Conservation (phyloP, 1,140 invertebrate genomes). For the Spodoptera litura region DNA sequence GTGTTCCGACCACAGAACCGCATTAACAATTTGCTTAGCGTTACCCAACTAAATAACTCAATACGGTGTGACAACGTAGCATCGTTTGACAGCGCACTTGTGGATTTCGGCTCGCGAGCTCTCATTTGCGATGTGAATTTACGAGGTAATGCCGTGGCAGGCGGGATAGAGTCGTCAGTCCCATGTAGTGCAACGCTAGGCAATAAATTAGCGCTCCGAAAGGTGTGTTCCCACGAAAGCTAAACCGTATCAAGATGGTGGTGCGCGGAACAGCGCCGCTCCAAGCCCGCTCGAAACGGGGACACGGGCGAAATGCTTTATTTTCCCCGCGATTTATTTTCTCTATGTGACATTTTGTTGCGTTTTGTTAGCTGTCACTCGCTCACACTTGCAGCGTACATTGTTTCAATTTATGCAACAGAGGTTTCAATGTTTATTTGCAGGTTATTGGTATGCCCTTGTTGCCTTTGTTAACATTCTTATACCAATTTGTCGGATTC, state of each 20-base stretch:
- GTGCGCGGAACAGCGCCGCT: conserved; percentile 52
- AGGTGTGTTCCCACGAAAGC: conserved; percentile 67
- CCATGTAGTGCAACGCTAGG: conserved; percentile 65
- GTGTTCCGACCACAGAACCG: conserved; percentile 25
- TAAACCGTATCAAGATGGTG: conserved; percentile 64
- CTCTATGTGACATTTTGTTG: conserved; percentile 64
- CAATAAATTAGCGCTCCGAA: conserved; percentile 66
- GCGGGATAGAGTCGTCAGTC: conserved; percentile 70
- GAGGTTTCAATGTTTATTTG: conserved; percentile 24
- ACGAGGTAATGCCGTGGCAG: conserved; percentile 54
- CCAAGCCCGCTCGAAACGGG: conserved; percentile 55
- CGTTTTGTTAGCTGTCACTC: conserved; percentile 69
- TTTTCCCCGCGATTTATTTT: conserved; percentile 67
- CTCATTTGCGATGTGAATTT: conserved; percentile 65
- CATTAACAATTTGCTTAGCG: conserved; percentile 42
- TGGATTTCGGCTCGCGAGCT: conserved; percentile 47
- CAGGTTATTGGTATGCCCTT: conserved; percentile 9
- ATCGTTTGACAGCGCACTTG: conserved; percentile 42
- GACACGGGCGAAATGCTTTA: conserved; percentile 65
- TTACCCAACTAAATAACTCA: conserved; percentile 41
- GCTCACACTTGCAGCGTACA: conserved; percentile 54
- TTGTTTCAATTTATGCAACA: conserved; percentile 42
- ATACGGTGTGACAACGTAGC: conserved; percentile 33
- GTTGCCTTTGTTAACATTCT: conserved; percentile 2
- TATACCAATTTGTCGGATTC: not conserved